Evolutionary conservation across 2,888 invertebrate species (phyloP).

Genomic region (Scaptomyza tumidula): DNA sequence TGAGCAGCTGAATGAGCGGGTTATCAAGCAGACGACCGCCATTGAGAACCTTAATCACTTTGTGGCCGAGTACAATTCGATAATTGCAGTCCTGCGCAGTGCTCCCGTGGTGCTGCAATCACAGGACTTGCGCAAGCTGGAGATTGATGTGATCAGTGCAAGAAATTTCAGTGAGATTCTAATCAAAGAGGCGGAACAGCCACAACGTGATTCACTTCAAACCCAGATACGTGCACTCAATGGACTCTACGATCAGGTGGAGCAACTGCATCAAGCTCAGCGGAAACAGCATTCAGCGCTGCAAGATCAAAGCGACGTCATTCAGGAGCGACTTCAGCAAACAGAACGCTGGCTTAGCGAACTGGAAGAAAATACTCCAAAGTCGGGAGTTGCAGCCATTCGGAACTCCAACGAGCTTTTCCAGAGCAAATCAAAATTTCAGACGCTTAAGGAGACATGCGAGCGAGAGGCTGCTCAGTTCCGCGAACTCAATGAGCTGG

Average conservation of each 20-base stretch:
- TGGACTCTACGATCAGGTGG: constrained; percentile 79
- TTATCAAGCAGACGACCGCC: constrained; percentile 84
- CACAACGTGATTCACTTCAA: constrained; percentile 75
- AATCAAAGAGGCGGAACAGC: constrained; percentile 81
- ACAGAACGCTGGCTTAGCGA: constrained; percentile 87
- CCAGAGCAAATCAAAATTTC: constrained; percentile 89
- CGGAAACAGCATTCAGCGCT: constrained; percentile 77
- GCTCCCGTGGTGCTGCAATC: constrained; percentile 54
- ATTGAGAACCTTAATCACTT: constrained; percentile 84
- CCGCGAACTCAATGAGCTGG: constrained; percentile 88
- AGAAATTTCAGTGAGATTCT: constrained; percentile 84
- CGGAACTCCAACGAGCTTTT: constrained; percentile 89
- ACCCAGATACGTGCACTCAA: constrained; percentile 80
- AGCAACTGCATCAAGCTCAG: constrained; percentile 78
- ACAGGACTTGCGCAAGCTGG: constrained; percentile 83
- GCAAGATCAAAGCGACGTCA: constrained; percentile 77
- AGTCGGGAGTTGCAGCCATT: constrained; percentile 86
- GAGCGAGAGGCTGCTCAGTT: constrained; percentile 89
- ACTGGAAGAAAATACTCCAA: constrained; percentile 87
- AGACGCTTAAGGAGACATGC: constrained; percentile 89
- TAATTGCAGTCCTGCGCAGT: constrained; percentile 74
- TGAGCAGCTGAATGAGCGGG: constrained; percentile 81
- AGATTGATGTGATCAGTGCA: constrained; percentile 84
- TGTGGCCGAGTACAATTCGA: constrained; percentile 82
- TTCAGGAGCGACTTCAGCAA: constrained; percentile 77